Evolutionary conservation across 2,888 invertebrate genomes (phyloP).

Genomic region (Pristionchus entomophagus): DNA sequence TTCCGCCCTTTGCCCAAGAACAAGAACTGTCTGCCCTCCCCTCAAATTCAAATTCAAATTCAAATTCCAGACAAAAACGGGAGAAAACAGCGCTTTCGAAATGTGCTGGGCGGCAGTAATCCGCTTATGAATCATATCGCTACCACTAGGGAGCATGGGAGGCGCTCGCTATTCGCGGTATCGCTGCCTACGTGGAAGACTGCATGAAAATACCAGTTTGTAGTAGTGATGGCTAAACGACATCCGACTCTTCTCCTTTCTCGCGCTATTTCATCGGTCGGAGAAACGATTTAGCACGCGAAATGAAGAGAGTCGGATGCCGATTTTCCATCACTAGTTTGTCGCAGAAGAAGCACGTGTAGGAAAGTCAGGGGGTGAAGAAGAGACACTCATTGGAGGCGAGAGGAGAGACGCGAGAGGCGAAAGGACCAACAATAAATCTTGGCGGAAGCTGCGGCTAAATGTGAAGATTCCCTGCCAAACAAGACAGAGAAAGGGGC

Average conservation of each 20-base stretch:
- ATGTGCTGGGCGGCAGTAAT: slow-evolving; percentile 10
- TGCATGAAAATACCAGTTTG: no score
- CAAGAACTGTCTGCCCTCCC: no score
- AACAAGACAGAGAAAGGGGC: no score
- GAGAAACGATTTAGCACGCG: neutral
- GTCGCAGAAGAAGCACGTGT: neutral
- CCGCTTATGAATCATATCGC: slow-evolving; percentile 31
- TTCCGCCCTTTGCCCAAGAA: no score
- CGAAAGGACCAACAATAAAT: slow-evolving; percentile 12
- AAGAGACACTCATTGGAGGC: neutral
- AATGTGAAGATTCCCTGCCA: slow-evolving; percentile 31
- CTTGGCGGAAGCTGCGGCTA: slow-evolving; percentile 19
- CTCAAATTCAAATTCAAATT: no score
- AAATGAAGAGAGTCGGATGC: neutral
- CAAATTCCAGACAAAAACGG: no score
- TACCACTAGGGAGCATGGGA: neutral
- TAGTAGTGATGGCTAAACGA: no score
- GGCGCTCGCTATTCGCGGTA: neutral
- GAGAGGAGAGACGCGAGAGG: neutral
- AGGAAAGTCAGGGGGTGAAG: neutral
- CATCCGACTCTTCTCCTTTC: neutral
- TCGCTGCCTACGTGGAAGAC: neutral
- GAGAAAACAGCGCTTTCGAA: no score
- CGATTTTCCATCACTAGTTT: no score
- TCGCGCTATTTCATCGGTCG: no score